Evolutionary conservation across 2,113 vertebrate genomes (phyloP), one percentile per base, ranked within the genome.

Genomic region (Grammomys dolichurus): DNA sequence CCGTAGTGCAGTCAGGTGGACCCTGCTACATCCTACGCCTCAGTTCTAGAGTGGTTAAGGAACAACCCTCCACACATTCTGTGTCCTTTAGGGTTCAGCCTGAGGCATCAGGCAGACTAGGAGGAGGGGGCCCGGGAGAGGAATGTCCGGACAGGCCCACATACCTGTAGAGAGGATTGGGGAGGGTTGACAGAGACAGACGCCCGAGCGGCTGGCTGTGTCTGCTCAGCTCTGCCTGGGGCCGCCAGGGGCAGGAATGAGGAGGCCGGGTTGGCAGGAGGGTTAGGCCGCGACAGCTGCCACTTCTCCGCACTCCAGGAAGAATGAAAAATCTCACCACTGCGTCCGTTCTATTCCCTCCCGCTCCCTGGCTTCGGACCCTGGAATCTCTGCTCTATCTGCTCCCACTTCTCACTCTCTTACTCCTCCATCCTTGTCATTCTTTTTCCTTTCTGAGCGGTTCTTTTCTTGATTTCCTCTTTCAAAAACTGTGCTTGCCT

Each of bases 161-260:
- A 96, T 96, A 94, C 95, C 94, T 97, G 98, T 98, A 87, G 70
- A 60, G 93, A 97, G 97, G 93, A 80, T 26, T 93, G 91, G 93
- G 82, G 92, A 92, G 96, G 93, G 58, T 75, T 88, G 95, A 97
- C 7, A 31, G 88, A 95, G 93, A 88, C 98, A 98, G 97, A 97
- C 96, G 98, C 98, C 98, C 98, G 98, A 97, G 98, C 98, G 93
- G 73, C 78, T 24, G 75, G 70, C 86, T 89, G 48, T 43, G 89
- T 97, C 73, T 51, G 43, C n/a, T 96, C 78, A 87, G 95, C 87
- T 75, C 72, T 16, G 89, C 95, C 93, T 92, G 97, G 95, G 95
- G 94, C 92, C 26, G 0, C 17, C 54, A 91, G 96, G 58, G 78
- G 54, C 77, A 91, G 94, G 89, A 96, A 96, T 33, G 93, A 89